These are phyloP conservation scores for Pipistrellus pygmaeus DNA, from an alignment of 2,797 vertebrate species.

Conservation along the genomic window DNA sequence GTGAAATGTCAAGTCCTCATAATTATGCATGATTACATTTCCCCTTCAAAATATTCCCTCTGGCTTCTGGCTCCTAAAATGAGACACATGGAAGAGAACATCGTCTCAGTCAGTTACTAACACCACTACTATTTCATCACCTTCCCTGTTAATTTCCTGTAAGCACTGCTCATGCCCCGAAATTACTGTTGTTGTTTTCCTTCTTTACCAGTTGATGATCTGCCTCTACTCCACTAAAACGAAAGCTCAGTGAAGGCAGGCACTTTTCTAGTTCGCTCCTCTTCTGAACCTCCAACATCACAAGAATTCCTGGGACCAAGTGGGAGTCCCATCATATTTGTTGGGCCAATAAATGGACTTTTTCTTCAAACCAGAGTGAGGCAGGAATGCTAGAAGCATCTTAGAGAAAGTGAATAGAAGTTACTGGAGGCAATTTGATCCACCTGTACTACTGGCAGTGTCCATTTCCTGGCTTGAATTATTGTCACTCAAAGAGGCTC, in stretches of 20 bases:
- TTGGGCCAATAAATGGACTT: background rate
- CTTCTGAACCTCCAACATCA: background rate
- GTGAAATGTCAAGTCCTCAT: background rate
- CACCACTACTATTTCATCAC: background rate
- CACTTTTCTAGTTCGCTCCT: background rate
- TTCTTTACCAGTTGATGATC: background rate
- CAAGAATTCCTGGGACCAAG: background rate
- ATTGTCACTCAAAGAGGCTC: background rate
- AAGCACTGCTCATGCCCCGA: background rate
- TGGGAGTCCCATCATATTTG: background rate
- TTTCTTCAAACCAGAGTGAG: background rate
- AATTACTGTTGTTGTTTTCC: background rate
- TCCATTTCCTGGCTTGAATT: background rate
- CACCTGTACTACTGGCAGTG: fast-evolving
- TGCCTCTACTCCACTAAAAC: background rate
- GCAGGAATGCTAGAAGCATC: background rate
- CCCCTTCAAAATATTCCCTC: background rate
- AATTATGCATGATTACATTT: background rate
- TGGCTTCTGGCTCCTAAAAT: background rate
- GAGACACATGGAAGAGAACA: background rate
- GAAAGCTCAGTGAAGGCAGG: background rate
- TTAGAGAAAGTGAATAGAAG: background rate
- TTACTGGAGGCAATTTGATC: too few species aligned
- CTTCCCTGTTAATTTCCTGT: slow-evolving; percentile 5
- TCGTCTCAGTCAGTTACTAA: background rate